Evolutionary conservation across 2,888 invertebrate species (phyloP).

Genomic region (Epirrhoe alternata): DNA sequence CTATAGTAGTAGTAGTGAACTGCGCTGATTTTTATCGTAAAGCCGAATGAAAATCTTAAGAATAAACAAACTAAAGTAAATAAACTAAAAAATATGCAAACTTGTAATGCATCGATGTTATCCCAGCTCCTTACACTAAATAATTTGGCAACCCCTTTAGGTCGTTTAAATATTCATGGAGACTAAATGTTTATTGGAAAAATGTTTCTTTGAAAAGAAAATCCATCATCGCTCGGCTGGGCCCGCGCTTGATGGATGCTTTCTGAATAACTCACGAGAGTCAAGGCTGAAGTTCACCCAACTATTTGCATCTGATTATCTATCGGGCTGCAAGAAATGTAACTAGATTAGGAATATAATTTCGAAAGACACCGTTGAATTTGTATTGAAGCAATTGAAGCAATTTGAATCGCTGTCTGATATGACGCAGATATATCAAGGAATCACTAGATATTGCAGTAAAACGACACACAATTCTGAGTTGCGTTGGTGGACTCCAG

Average conservation of each 20-base stretch:
- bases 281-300: conserved; percentile 2
- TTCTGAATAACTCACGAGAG: conserved; percentile 22
- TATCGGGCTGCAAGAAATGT: background rate
- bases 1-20: too few species aligned
- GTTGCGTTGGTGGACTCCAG: background rate
- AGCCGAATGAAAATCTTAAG: too few species aligned
- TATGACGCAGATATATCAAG: background rate
- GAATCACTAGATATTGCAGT: background rate
- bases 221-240: conserved; percentile 13
- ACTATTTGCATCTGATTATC: background rate
- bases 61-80: too few species aligned
- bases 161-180: conserved; percentile 4
- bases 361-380: too few species aligned
- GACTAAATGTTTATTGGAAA: conserved; percentile 10
- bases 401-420: background rate
- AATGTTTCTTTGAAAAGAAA: conserved; percentile 4
- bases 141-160: background rate
- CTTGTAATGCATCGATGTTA: background rate
- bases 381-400: background rate
- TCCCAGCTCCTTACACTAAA: background rate
- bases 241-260: conserved; percentile 13
- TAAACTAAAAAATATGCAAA: background rate
- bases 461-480: background rate
- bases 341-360: background rate
- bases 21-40: too few species aligned